Evolutionary conservation across 1,140 invertebrate genomes (phyloP).

Genomic region (Megathymus violae): DNA sequence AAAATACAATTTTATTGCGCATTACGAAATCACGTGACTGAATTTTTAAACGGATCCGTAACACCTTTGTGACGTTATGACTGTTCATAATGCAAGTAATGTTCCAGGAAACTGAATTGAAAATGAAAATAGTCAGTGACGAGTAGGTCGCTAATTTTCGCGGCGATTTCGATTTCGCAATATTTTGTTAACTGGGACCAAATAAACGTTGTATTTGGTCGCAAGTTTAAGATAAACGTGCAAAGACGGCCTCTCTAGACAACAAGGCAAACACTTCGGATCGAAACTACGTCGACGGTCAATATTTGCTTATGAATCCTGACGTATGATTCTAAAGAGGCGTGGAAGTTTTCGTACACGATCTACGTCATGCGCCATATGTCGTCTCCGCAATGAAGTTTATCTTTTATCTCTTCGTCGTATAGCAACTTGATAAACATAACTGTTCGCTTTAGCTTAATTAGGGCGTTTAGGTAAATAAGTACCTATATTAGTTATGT

Average conservation of each 20-base stretch:
- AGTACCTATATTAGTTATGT: too few relatives aligned
- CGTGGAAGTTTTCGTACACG: conserved; percentile 67
- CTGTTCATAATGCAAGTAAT: conserved; percentile 4
- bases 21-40: conserved; percentile 14
- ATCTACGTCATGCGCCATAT: conserved; percentile 50
- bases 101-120: conserved; percentile 39
- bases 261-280: conserved; percentile 43
- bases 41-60: conserved; percentile 25
- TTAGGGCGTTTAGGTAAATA: too few relatives aligned
- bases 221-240: conserved; percentile 44
- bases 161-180: conserved; percentile 47
- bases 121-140: too few relatives aligned
- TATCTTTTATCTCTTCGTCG: conserved; percentile 11
- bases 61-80: conserved; percentile 23
- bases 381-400: conserved; percentile 17
- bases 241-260: conserved; percentile 37
- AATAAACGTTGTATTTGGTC: conserved; percentile 36
- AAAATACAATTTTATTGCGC: conserved; percentile 13
- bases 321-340: conserved; percentile 61
- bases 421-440: background rate
- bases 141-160: too few relatives aligned
- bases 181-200: conserved; percentile 14
- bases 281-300: conserved; percentile 55
- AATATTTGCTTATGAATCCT: conserved; percentile 62
- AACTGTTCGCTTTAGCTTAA: too few relatives aligned